Conservation (phyloP, 1,140 invertebrate species). For the Nymphalis io region DNA sequence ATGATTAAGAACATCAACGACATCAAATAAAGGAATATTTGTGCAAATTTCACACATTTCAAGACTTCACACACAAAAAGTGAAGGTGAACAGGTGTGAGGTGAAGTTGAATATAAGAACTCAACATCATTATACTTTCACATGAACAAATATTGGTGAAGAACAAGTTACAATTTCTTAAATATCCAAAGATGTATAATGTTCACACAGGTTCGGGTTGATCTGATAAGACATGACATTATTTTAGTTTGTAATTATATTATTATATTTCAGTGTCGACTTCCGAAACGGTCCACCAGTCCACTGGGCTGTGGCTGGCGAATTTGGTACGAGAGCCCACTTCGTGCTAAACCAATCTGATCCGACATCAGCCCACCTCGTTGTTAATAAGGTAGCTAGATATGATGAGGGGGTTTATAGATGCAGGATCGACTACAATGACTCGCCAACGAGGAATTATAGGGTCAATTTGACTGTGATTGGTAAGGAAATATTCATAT, state of each 20-base stretch:
- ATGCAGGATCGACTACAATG: conserved; percentile 92
- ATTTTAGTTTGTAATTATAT: background rate
- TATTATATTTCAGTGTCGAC: conserved; percentile 84
- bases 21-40: no score
- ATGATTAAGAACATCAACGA: no score
- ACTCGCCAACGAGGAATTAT: conserved; percentile 92
- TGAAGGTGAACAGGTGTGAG: no score
- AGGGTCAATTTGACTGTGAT: conserved; percentile 92
- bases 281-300: conserved; percentile 85
- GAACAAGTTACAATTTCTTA: no score
- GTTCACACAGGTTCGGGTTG: no score
- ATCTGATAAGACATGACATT: background rate
- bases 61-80: no score
- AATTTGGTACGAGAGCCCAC: conserved; percentile 87
- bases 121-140: no score
- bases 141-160: no score
- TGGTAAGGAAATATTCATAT: conserved; percentile 83
- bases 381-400: conserved; percentile 86
- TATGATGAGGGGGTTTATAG: conserved; percentile 90
- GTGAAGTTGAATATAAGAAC: no score
- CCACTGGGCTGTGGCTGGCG: conserved; percentile 88
- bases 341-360: conserved; percentile 86
- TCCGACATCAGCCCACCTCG: conserved; percentile 85
- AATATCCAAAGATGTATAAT: no score
- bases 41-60: no score